Evolutionary conservation across 2,888 invertebrate species (phyloP).

Genomic region (Dryobota labecula): DNA sequence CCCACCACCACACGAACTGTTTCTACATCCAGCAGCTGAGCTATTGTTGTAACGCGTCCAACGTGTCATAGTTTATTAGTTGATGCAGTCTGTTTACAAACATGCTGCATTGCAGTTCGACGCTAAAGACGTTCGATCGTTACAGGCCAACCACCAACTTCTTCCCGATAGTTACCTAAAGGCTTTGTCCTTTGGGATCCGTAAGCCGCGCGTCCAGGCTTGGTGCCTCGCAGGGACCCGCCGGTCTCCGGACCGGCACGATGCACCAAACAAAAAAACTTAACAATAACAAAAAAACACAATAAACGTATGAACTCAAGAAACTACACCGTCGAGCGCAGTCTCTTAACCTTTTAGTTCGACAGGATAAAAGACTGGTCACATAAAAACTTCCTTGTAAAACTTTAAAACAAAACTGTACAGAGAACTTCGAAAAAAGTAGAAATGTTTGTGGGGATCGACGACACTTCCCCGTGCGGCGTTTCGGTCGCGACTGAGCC

Average conservation of each 20-base stretch:
- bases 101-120: conserved; percentile 73
- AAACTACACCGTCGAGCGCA: conserved; percentile 84
- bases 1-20: conserved; percentile 42
- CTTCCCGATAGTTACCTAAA: conserved; percentile 86
- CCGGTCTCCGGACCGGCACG: conserved; percentile 88
- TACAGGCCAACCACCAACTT: conserved; percentile 67
- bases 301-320: conserved; percentile 86
- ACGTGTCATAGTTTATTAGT: conserved; percentile 67
- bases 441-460: conserved; percentile 83
- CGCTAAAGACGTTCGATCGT: conserved; percentile 65
- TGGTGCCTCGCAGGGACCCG: conserved; percentile 84
- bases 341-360: conserved; percentile 83
- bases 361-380: conserved; percentile 81
- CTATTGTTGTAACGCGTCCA: conserved; percentile 64
- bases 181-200: conserved; percentile 87
- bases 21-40: conserved; percentile 53
- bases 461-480: conserved; percentile 87
- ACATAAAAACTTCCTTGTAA: conserved; percentile 86
- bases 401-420: conserved; percentile 89
- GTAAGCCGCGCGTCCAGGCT: conserved; percentile 86
- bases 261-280: conserved; percentile 90
- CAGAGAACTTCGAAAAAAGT: conserved; percentile 90
- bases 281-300: conserved; percentile 90
- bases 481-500: conserved; percentile 89
- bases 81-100: conserved; percentile 76